Percentiles rank a stretch among this genome's conserved stretches.
These are phyloP conservation scores for Cottoperca gobio DNA, from an alignment of 2,797 vertebrate genomes.

Conservation along the genomic window DNA sequence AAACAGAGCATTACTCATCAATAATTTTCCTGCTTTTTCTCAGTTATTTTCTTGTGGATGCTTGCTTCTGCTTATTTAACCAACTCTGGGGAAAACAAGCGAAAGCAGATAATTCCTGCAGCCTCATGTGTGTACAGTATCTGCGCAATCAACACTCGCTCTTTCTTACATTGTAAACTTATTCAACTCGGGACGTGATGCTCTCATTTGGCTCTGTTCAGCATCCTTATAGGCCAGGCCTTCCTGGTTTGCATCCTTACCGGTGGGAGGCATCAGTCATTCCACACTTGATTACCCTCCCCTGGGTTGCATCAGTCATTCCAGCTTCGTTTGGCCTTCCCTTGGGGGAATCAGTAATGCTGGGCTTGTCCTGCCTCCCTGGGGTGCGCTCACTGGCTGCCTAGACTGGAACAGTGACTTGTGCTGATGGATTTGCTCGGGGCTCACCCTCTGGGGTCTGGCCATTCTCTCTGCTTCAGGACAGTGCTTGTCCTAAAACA, in stretches of 20 bases:
- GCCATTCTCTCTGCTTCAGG: conserved; percentile 44
- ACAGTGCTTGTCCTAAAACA: conserved; percentile 21
- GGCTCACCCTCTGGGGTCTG: conserved; percentile 52
- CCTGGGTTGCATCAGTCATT: conserved; percentile 76
- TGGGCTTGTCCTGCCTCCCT: conserved; percentile 64
- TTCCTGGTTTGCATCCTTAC: conserved; percentile 39
- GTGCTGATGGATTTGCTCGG: conserved; percentile 76
- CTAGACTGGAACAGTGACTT: conserved; percentile 71
- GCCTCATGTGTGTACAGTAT: not conserved
- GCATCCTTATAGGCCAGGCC: conserved; percentile 44
- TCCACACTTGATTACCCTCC: conserved; percentile 77
- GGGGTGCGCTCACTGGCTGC: conserved; percentile 56
- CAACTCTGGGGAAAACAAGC: conserved; percentile 1
- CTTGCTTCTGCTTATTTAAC: conserved; percentile 26
- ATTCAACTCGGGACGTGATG: conserved; percentile 25
- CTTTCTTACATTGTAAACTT: not conserved
- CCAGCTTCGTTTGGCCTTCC: conserved; percentile 69
- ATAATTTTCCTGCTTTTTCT: not conserved
- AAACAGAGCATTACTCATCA: not conserved
- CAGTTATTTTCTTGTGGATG: conserved; percentile 8
- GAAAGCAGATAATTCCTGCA: not conserved
- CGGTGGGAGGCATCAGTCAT: conserved; percentile 73
- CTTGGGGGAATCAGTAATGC: conserved; percentile 65
- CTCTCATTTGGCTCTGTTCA: conserved; percentile 47
- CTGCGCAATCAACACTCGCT: conserved; percentile 7